phyloP scores from a whole-genome alignment of 2,797 vertebrate species.

The Psittacula derbiana region DNA sequence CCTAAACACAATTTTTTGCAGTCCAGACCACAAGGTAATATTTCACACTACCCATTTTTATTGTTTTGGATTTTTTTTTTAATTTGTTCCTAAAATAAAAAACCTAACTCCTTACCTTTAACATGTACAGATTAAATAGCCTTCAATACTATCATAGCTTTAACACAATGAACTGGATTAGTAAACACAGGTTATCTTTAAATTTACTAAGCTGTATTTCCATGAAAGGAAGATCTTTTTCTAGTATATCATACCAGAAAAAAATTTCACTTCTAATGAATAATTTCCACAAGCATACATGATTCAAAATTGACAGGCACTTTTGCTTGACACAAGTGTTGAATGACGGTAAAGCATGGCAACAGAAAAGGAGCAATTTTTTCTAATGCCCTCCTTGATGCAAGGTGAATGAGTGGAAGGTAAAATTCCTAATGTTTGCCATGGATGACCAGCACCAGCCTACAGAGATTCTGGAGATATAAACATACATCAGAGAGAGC shows the following conservation, averaged over 20 bases:
- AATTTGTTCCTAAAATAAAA: not conserved
- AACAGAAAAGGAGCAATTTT: not conserved
- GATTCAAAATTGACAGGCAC: not conserved
- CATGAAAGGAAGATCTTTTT: not conserved
- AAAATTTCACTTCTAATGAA: not conserved
- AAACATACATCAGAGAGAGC: not conserved
- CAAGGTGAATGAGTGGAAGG: not conserved
- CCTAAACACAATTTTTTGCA: not conserved
- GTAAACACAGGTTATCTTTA: not conserved
- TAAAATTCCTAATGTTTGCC: not conserved
- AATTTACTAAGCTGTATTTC: not conserved
- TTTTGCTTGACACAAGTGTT: not conserved
- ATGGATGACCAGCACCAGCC: not conserved
- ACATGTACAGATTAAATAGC: not conserved
- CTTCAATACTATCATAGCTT: not conserved
- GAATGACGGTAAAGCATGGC: not conserved
- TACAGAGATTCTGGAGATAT: not conserved
- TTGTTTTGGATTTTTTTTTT: not conserved
- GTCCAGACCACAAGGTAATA: not conserved
- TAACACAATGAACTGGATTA: not conserved
- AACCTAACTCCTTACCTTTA: not conserved
- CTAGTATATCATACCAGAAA: not conserved
- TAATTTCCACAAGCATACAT: not conserved
- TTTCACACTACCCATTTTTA: not conserved
- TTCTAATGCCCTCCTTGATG: not conserved